Conservation (phyloP, 1,140 invertebrate genomes). For the Scaptomyza hsui region DNA sequence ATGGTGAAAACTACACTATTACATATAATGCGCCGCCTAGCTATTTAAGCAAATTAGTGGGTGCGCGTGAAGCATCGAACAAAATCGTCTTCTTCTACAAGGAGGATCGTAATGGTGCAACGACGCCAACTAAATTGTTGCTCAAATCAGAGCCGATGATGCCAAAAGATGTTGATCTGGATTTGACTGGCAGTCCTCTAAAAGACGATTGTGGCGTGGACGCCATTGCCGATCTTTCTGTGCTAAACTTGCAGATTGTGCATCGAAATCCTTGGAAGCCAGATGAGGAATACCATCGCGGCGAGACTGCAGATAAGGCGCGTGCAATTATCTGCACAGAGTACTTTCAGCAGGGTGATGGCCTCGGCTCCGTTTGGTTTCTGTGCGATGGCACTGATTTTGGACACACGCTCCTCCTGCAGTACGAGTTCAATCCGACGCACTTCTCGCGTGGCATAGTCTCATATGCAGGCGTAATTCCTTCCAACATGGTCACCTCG, state of each 20-base stretch:
- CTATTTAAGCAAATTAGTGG: constrained; percentile 57
- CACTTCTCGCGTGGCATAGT: constrained; percentile 67
- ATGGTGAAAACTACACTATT: constrained; percentile 67
- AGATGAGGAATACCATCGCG: constrained; percentile 74
- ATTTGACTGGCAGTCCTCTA: constrained; percentile 77
- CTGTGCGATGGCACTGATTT: constrained; percentile 68
- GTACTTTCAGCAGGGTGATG: constrained; percentile 56
- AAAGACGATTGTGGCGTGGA: constrained; percentile 78
- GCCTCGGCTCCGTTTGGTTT: constrained; percentile 72
- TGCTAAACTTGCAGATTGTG: constrained; percentile 51
- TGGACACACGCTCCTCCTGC: constrained; percentile 58
- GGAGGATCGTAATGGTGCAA: constrained; percentile 52
- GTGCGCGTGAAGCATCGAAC: constrained; percentile 43
- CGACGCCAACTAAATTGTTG: constrained; percentile 53
- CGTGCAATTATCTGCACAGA: constrained; percentile 58
- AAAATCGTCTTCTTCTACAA: constrained; percentile 70
- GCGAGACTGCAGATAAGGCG: constrained; percentile 50
- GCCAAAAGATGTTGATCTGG: constrained; percentile 30
- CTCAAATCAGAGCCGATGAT: constrained; percentile 16
- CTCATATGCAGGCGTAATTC: constrained; percentile 60
- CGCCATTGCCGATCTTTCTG: constrained; percentile 65
- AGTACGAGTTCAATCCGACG: constrained; percentile 60
- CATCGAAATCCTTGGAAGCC: constrained; percentile 64
- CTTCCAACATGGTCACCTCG: constrained; percentile 47
- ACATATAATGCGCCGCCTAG: constrained; percentile 61